Percentiles rank a stretch among this genome's conserved stretches.
Evolutionary conservation across 2,113 vertebrate species (phyloP).

Genomic region (Pedetes capensis): DNA sequence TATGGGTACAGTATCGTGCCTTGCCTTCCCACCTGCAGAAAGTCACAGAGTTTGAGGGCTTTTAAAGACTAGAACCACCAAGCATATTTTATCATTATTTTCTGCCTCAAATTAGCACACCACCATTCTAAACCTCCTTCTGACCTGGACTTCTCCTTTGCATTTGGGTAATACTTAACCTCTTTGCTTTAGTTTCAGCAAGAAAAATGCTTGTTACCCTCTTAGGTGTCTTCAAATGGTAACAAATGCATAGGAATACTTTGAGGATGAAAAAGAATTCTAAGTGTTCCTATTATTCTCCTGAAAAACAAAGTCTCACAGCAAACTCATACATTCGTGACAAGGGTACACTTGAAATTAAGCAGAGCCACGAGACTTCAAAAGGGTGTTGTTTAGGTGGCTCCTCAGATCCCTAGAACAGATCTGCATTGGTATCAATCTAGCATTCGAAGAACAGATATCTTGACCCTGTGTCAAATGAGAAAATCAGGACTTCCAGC

Average conservation of each 20-base stretch:
- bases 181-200: slow-evolving; percentile 48
- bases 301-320: slow-evolving; percentile 36
- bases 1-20: neutral
- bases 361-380: slow-evolving; percentile 29
- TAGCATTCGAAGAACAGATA: slow-evolving; percentile 19
- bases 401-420: neutral
- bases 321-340: slow-evolving; percentile 53
- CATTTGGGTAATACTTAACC: slow-evolving; percentile 39
- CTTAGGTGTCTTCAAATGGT: slow-evolving; percentile 16
- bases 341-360: slow-evolving; percentile 51
- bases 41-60: neutral
- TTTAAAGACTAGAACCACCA: neutral
- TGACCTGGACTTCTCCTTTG: slow-evolving; percentile 18
- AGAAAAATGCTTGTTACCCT: slow-evolving; percentile 39
- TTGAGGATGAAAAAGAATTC: slow-evolving; percentile 52
- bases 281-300: slow-evolving; percentile 58
- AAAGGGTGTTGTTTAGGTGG: neutral
- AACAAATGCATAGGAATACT: slow-evolving; percentile 58
- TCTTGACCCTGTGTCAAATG: neutral
- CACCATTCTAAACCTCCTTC: neutral
- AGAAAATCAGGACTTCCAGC: neutral
- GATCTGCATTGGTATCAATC: neutral
- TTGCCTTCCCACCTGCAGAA: neutral
- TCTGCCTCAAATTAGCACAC: neutral
- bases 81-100: neutral